A percentile compares a stretch with the other conserved stretches of the same genome.
Evolutionary conservation across 2,113 vertebrate species (phyloP).

Genomic region (Ceratotherium simum): DNA sequence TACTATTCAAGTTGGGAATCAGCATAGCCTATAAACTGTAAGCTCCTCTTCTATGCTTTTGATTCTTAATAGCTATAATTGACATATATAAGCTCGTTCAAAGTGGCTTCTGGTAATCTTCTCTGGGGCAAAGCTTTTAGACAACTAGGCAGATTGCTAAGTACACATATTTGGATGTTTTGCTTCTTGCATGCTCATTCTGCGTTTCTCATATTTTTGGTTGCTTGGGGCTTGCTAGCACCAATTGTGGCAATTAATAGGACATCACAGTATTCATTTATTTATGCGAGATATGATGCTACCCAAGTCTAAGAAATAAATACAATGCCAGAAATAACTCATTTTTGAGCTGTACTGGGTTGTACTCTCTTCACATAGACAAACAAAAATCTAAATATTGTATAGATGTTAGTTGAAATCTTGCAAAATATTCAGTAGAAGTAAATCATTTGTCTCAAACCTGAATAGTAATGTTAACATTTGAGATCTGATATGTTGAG

Average conservation of each 20-base stretch:
- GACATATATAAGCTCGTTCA: conserved; percentile 16
- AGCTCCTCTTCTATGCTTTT: not conserved
- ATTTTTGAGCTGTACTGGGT: not conserved
- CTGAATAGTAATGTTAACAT: not conserved
- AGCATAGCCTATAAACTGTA: not conserved
- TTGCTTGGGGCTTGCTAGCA: not conserved
- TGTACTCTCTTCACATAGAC: not conserved
- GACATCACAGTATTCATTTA: not conserved
- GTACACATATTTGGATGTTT: not conserved
- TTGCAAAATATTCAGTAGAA: not conserved
- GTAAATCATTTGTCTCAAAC: not conserved
- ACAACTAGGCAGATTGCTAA: not conserved
- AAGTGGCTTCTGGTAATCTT: conserved; percentile 4
- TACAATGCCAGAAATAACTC: not conserved
- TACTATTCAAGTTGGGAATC: conserved; percentile 43
- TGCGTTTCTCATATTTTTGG: not conserved
- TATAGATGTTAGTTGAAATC: not conserved
- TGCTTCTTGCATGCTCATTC: not conserved
- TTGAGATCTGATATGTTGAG: not conserved
- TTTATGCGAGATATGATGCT: not conserved
- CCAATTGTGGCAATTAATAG: not conserved
- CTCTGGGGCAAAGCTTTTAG: conserved; percentile 5
- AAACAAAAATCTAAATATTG: not conserved
- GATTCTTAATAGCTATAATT: conserved; percentile 33
- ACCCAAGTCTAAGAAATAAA: not conserved